phyloP scores from a whole-genome alignment of 2,797 vertebrate genomes.

The Masticophis lateralis region DNA sequence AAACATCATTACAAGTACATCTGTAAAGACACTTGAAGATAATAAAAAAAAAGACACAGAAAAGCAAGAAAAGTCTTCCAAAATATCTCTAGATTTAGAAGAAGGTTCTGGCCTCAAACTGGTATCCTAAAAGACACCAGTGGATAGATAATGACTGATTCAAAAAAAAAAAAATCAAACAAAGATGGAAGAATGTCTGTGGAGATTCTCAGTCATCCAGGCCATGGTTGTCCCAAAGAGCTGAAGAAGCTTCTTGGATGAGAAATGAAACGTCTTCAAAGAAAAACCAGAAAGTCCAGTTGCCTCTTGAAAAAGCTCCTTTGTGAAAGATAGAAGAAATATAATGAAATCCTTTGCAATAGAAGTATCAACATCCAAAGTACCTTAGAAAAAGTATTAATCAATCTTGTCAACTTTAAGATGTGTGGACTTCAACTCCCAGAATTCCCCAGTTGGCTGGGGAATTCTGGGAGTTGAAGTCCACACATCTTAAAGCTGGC shows the following conservation, averaged over 20 bases:
- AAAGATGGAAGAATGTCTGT: not conserved
- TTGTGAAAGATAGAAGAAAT: not conserved
- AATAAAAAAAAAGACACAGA: not conserved
- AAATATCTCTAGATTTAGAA: not conserved
- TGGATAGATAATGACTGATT: not conserved
- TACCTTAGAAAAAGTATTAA: not conserved
- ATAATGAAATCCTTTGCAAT: not conserved
- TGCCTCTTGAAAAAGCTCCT: no score
- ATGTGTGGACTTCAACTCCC: no score
- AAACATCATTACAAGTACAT: not conserved
- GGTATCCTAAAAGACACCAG: not conserved
- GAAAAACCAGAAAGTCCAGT: no score
- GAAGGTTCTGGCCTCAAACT: not conserved
- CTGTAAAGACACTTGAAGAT: not conserved
- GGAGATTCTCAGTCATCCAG: no score
- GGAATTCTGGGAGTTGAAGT: not conserved
- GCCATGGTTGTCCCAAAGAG: no score
- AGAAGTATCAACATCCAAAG: not conserved
- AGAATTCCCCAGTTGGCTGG: not conserved
- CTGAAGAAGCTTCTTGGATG: no score
- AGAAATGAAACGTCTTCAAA: no score
- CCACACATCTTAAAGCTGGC: not conserved
- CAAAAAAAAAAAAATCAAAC: not conserved
- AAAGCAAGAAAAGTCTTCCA: not conserved
- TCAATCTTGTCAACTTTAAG: no score